Conservation (phyloP, 2,797 vertebrate genomes). For the Ctenochaetus hawaiiensis region DNA sequence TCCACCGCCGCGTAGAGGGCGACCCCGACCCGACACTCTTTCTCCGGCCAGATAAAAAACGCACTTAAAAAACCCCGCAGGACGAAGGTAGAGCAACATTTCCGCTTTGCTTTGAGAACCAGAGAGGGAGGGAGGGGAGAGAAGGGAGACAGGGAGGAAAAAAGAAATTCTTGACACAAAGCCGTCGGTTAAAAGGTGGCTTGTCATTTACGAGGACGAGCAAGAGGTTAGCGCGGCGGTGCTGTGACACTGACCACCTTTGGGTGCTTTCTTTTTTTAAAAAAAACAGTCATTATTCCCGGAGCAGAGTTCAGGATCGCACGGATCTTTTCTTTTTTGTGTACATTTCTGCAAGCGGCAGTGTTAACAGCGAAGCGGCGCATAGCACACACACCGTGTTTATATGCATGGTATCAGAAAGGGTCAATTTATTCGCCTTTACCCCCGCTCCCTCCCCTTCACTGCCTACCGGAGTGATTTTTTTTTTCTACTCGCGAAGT, state of each 20-base stretch:
- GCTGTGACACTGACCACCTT: slow-evolving; percentile 77
- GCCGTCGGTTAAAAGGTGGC: slow-evolving; percentile 92
- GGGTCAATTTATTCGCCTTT: slow-evolving; percentile 76
- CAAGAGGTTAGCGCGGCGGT: slow-evolving; percentile 82
- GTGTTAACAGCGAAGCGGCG: slow-evolving; percentile 55
- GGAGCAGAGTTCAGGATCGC: slow-evolving; percentile 72
- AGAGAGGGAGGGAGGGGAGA: slow-evolving; percentile 51
- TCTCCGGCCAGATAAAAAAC: slow-evolving; percentile 82
- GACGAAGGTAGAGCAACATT: slow-evolving; percentile 86
- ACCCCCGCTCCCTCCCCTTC: neutral
- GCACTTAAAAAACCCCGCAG: slow-evolving; percentile 44
- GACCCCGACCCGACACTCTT: slow-evolving; percentile 86
- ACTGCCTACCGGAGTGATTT: slow-evolving; percentile 58
- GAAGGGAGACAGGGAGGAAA: slow-evolving; percentile 23
- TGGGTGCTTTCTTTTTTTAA: slow-evolving; percentile 9
- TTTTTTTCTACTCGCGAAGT: slow-evolving; percentile 59
- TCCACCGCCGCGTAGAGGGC: slow-evolving; percentile 84
- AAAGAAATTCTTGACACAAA: slow-evolving; percentile 89
- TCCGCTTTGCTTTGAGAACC: slow-evolving; percentile 79
- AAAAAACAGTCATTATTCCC: slow-evolving; percentile 1
- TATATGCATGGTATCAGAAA: slow-evolving; percentile 57
- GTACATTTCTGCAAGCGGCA: slow-evolving; percentile 46
- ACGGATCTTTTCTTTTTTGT: slow-evolving; percentile 55
- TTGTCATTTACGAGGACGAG: slow-evolving; percentile 89
- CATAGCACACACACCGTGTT: slow-evolving; percentile 52